Conservation (phyloP, 2,797 vertebrate genomes). For the Enteromius unitaeniatus region DNA sequence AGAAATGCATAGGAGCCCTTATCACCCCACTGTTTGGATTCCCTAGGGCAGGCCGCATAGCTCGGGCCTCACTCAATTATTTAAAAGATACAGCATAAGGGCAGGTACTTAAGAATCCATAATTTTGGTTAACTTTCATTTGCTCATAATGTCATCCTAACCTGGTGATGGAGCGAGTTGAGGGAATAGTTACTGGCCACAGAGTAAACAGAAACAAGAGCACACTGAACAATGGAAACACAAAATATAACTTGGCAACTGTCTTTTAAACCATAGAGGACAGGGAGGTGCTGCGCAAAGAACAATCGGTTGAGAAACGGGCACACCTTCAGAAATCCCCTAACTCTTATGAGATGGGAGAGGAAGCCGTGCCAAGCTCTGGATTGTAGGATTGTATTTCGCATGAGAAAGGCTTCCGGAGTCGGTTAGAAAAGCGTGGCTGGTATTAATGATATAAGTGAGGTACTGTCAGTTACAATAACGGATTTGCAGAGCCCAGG, state of each 20-base stretch:
- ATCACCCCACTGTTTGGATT: constrained; percentile 63
- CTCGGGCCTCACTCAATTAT: constrained; percentile 68
- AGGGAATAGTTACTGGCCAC: background rate
- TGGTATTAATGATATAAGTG: constrained; percentile 59
- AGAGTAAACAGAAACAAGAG: constrained; percentile 23
- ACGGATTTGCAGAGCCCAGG: constrained; percentile 41
- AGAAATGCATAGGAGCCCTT: constrained; percentile 64
- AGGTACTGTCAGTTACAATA: constrained; percentile 64
- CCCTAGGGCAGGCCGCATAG: constrained; percentile 62
- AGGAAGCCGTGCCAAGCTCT: constrained; percentile 39
- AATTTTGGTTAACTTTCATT: constrained; percentile 23
- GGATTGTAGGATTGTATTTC: constrained; percentile 50
- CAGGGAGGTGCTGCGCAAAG: background rate
- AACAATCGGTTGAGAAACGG: constrained; percentile 20
- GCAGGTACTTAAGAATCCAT: constrained; percentile 37
- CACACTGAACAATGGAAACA: constrained; percentile 8
- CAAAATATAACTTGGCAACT: constrained; percentile 23
- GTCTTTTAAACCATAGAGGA: constrained; percentile 9
- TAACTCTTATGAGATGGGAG: constrained; percentile 31
- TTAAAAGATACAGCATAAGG: constrained; percentile 50
- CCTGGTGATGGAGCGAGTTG: background rate
- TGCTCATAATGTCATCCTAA: constrained; percentile 3
- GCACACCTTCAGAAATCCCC: constrained; percentile 48
- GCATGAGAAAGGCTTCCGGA: constrained; percentile 59
- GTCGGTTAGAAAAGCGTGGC: constrained; percentile 53